Evolutionary conservation across 2,113 vertebrate genomes (phyloP).

Genomic region (Tringa solitaria): DNA sequence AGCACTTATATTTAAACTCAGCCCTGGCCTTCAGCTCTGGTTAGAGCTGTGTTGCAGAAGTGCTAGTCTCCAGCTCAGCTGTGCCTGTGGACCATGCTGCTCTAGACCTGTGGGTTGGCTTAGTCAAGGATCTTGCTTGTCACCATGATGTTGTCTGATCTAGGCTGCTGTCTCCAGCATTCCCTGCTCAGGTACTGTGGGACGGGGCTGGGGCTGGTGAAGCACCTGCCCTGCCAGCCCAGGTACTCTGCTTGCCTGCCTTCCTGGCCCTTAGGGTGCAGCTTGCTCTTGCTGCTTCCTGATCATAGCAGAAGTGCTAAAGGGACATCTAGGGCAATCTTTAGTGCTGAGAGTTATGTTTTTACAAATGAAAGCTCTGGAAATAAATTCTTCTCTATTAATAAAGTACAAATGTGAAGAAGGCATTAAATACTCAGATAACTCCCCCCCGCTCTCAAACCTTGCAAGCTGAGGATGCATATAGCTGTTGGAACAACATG

Average conservation of each 20-base stretch:
- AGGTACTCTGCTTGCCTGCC: not conserved
- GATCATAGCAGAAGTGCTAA: not conserved
- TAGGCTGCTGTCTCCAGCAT: not conserved
- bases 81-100: not conserved
- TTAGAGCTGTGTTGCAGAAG: fast-evolving
- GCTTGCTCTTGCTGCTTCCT: not conserved
- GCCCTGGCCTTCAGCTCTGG: too few relatives aligned
- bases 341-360: not conserved
- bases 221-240: not conserved
- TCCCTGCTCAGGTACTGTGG: not conserved
- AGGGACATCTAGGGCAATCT: not conserved
- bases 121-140: not conserved
- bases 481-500: not conserved
- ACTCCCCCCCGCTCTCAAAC: not conserved
- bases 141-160: not conserved
- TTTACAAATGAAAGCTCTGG: not conserved
- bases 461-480: not conserved
- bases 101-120: not conserved
- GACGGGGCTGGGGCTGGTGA: not conserved
- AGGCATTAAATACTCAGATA: not conserved
- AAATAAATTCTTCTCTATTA: not conserved
- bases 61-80: fast-evolving
- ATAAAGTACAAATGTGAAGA: not conserved
- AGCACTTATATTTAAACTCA: not conserved
- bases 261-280: not conserved